Evolutionary conservation across 2,888 invertebrate species (phyloP), one percentile per base, ranked within the genome.

Genomic region (Chelonus formosanus): DNA sequence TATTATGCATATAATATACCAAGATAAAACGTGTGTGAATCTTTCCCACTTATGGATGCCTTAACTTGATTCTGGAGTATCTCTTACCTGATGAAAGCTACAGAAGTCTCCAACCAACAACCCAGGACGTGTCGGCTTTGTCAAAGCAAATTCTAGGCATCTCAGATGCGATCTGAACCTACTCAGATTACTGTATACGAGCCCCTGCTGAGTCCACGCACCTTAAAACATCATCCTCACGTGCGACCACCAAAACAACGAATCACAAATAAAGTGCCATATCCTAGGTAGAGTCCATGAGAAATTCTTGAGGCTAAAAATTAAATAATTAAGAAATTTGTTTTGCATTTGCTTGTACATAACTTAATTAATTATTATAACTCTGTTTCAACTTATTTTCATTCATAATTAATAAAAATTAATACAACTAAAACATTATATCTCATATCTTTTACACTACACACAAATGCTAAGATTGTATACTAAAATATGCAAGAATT

Each of bases 181-280:
- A 75, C 79, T 81, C 76, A 71, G 79, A 78, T 80, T 80, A 78
- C 79, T 68, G 74, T 74, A 74, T 73, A 76, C 73, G 74, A 75
- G 72, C 70, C 70, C 76, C 76, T 67, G 76, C 75, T 75, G 75
- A 67, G 76, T 73, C 75, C 75, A 71, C 74, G 78, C 78, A 78
- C 79, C 78, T 80, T 78, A 78, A 79, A 78, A 74, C 76, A 76
- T 77, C 78, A 78, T 80, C 81, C 78, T 79, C 80, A 80, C 80
- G 78, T 80, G 78, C 81, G 72, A 74, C 77, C 73, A 73, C 78
- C 73, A 75, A 78, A 73, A 75, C 58, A n/a, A 74, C 74, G 71
- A 70, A 71, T 73, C 65, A 69, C 68, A 73, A 73, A 63, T 65
- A 66, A 62, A 67, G 58, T 44, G 62, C 53, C 58, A 34, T 32